Evolutionary conservation across 1,140 invertebrate species (phyloP).

Genomic region (Scaptomyza graminum): DNA sequence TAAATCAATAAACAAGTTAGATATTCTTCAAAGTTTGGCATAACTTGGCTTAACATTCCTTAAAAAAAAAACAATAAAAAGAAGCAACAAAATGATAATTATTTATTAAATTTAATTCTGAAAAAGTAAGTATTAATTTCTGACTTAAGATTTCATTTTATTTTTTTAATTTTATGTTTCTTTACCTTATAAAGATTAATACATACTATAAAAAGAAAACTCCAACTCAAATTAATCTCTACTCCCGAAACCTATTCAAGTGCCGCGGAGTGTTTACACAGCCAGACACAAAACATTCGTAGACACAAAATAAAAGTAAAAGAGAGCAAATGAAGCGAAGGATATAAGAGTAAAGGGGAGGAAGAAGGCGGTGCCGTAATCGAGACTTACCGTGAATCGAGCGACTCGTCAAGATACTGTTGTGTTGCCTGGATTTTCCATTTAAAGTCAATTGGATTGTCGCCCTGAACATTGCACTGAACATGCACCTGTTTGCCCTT

Average conservation of each 20-base stretch:
- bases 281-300: conserved; percentile 26
- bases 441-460: conserved; percentile 93
- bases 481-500: conserved; percentile 91
- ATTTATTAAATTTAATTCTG: no score
- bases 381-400: conserved; percentile 86
- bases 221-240: background rate
- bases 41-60: no score
- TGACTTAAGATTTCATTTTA: no score
- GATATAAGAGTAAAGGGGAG: background rate
- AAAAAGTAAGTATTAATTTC: no score
- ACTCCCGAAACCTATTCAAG: background rate
- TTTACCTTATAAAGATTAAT: no score
- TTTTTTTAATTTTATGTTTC: no score
- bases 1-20: no score
- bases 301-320: background rate
- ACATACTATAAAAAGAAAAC: no score
- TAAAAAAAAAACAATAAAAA: no score
- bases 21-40: no score
- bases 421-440: conserved; percentile 88
- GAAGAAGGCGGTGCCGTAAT: no score
- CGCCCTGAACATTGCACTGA: conserved; percentile 94
- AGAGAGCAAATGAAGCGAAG: background rate
- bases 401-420: conserved; percentile 88
- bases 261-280: conserved; percentile 7
- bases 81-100: no score